A percentile compares a stretch with the other conserved stretches of the same genome.
Conservation (phyloP, 2,113 vertebrate species). For the Sporophila hypoxantha region DNA sequence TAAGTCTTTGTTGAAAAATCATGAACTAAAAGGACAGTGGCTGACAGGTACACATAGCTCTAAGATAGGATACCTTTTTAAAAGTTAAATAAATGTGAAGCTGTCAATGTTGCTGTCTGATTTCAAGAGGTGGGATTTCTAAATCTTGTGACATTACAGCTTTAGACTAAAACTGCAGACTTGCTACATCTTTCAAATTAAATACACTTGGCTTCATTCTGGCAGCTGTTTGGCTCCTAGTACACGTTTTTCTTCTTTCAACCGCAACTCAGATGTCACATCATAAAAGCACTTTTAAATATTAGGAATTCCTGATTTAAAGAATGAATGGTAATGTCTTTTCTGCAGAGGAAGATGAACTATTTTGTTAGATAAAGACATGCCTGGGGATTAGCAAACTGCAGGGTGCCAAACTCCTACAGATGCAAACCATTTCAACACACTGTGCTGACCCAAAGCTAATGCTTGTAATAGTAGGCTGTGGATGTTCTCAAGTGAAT, state of each 20-base stretch:
- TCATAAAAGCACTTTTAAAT: neutral
- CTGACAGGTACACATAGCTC: neutral
- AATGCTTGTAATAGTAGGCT: neutral
- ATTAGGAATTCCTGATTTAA: neutral
- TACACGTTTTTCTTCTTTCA: neutral
- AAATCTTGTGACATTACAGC: neutral
- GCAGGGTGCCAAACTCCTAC: neutral
- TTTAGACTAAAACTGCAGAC: neutral
- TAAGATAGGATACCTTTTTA: neutral
- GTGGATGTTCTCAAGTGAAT: neutral
- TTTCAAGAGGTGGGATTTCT: neutral
- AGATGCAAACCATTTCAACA: neutral
- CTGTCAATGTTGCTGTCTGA: neutral
- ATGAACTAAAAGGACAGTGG: neutral
- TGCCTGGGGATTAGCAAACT: neutral
- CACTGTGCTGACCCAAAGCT: neutral
- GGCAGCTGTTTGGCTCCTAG: neutral
- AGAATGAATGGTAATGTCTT: neutral
- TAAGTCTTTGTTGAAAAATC: neutral
- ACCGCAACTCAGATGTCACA: neutral
- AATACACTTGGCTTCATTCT: neutral
- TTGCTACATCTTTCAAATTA: neutral
- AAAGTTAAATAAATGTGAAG: neutral
- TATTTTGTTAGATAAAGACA: neutral
- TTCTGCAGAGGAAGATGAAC: neutral